Conservation (phyloP, 2,113 vertebrate species). For the Malurus elegans region DNA sequence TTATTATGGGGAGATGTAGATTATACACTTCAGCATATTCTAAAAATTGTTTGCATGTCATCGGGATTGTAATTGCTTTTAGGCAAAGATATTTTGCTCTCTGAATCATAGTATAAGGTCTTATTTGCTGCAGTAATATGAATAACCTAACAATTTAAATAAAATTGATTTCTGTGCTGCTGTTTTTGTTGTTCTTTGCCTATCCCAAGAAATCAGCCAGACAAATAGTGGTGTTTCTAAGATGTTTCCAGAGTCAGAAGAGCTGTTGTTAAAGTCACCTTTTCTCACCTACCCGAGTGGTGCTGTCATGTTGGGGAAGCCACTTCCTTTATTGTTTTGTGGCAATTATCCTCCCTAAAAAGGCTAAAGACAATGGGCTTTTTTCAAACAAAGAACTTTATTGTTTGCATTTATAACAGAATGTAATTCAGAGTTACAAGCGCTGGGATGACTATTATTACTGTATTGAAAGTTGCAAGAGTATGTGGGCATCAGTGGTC, state of each 20-base stretch:
- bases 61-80: not conserved
- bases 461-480: not conserved
- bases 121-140: not conserved
- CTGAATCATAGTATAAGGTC: not conserved
- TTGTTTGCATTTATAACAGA: not conserved
- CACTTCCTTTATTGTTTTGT: not conserved
- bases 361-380: not conserved
- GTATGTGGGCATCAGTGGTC: not conserved
- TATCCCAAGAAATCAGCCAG: not conserved
- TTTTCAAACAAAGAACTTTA: not conserved
- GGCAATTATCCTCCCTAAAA: not conserved
- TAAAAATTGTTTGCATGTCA: not conserved
- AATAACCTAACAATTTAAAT: not conserved
- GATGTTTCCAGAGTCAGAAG: not conserved
- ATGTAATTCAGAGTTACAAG: not conserved
- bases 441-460: not conserved
- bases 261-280: not conserved
- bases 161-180: not conserved
- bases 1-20: not conserved
- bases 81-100: not conserved
- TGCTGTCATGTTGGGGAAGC: not conserved
- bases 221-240: not conserved
- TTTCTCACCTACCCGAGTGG: not conserved
- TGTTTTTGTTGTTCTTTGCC: not conserved
- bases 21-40: not conserved